Conservation (phyloP, 2,113 vertebrate genomes). For the Balaenoptera acutorostrata region DNA sequence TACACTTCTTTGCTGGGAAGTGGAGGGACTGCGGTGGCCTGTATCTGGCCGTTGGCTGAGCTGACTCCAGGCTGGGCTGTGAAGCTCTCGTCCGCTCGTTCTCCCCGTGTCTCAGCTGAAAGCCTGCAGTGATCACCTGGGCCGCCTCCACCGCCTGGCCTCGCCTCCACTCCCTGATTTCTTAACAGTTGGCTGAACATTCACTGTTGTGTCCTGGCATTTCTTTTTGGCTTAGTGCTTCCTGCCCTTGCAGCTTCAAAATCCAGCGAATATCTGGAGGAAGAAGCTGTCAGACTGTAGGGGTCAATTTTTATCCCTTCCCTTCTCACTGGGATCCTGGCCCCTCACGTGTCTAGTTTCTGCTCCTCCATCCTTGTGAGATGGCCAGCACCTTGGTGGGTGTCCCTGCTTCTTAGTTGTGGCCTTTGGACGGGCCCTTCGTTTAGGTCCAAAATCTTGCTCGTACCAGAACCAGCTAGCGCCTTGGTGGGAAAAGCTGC, state of each 20-base stretch:
- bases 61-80: background rate
- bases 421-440: background rate
- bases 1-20: accelerated
- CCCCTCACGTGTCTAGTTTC: accelerated
- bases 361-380: accelerated
- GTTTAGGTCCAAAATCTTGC: accelerated
- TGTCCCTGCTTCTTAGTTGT: too few species aligned
- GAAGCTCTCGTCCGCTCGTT: accelerated
- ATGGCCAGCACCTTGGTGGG: accelerated
- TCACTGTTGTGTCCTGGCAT: background rate
- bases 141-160: accelerated
- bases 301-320: background rate
- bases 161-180: background rate
- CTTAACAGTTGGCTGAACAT: background rate
- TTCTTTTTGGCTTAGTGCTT: background rate
- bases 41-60: accelerated
- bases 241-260: background rate
- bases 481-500: background rate
- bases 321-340: background rate
- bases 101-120: background rate
- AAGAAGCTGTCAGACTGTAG: accelerated
- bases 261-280: accelerated
- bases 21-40: accelerated
- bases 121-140: background rate
- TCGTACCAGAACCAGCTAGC: accelerated